These are phyloP conservation scores for Neoniphon sammara DNA, from an alignment of 2,797 vertebrate species.

Conservation along the genomic window DNA sequence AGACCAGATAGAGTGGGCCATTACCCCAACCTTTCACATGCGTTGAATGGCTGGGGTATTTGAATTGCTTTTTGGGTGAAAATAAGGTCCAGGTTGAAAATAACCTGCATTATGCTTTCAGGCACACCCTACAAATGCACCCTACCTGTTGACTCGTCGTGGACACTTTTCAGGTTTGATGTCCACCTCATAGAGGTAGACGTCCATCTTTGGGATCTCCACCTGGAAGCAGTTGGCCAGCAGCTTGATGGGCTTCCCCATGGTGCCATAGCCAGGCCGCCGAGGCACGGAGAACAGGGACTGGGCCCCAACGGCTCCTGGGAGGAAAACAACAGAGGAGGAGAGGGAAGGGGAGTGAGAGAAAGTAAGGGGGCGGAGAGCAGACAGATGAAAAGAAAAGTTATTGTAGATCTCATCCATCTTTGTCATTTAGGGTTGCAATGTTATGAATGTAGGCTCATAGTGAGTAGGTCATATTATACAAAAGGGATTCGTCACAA, in stretches of 20 bases:
- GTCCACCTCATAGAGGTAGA: slow-evolving; percentile 98
- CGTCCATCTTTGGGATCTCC: slow-evolving; percentile 99
- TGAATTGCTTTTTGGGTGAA: no score
- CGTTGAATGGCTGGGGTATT: no score
- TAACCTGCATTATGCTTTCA: no score
- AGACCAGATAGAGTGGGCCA: no score
- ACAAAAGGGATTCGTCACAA: not conserved
- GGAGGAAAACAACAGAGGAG: no score
- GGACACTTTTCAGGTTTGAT: slow-evolving; percentile 99
- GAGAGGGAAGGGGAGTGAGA: not conserved
- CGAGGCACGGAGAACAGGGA: slow-evolving; percentile 93
- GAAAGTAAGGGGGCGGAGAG: not conserved
- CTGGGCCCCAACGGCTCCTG: slow-evolving; percentile 95
- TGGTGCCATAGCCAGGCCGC: slow-evolving; percentile 97
- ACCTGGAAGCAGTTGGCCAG: slow-evolving; percentile 99
- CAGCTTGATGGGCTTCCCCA: slow-evolving; percentile 98
- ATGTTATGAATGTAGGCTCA: not conserved
- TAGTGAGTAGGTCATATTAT: not conserved
- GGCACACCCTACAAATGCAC: no score
- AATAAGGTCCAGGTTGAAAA: no score
- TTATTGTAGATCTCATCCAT: not conserved
- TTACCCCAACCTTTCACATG: no score
- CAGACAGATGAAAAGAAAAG: not conserved
- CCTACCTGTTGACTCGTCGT: slow-evolving; percentile 98
- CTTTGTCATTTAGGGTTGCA: not conserved